These are phyloP conservation scores for Octonoba sinensis DNA, from an alignment of 2,888 invertebrate species.

Conservation along the genomic window DNA sequence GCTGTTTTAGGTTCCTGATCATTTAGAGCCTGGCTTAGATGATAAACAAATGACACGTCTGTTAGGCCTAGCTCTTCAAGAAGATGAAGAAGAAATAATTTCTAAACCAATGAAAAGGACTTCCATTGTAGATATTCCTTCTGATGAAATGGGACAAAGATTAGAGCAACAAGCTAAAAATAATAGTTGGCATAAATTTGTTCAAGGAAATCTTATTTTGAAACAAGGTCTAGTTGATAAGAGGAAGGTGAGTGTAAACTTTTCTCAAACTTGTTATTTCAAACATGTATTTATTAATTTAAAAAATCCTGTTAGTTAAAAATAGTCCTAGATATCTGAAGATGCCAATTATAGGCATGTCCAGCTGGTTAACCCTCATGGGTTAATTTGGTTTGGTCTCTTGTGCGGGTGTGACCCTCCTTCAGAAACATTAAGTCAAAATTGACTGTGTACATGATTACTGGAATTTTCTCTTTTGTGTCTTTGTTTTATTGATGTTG, in stretches of 20 bases:
- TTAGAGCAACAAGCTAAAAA: conserved; percentile 79
- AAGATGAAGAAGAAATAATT: conserved; percentile 71
- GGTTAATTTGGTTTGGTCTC: no score
- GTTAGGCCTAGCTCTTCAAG: conserved; percentile 80
- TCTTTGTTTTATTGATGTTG: no score
- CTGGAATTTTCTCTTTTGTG: no score
- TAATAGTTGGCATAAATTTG: conserved; percentile 85
- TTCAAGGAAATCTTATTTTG: conserved; percentile 90
- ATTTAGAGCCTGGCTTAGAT: conserved; percentile 89
- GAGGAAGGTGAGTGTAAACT: conserved; percentile 77
- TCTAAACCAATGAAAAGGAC: conserved; percentile 45
- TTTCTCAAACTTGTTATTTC: background rate
- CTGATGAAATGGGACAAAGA: conserved; percentile 68
- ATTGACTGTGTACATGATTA: no score
- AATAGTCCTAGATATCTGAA: no score
- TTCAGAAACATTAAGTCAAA: no score
- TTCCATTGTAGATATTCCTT: conserved; percentile 66
- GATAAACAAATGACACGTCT: conserved; percentile 84
- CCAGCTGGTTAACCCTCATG: no score
- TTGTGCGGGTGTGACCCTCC: no score
- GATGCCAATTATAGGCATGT: no score
- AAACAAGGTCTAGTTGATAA: conserved; percentile 96
- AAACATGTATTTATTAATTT: background rate
- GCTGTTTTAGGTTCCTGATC: conserved; percentile 72
- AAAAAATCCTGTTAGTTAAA: no score